phyloP scores from a whole-genome alignment of 2,113 vertebrate species.

The Sigmodon hispidus region DNA sequence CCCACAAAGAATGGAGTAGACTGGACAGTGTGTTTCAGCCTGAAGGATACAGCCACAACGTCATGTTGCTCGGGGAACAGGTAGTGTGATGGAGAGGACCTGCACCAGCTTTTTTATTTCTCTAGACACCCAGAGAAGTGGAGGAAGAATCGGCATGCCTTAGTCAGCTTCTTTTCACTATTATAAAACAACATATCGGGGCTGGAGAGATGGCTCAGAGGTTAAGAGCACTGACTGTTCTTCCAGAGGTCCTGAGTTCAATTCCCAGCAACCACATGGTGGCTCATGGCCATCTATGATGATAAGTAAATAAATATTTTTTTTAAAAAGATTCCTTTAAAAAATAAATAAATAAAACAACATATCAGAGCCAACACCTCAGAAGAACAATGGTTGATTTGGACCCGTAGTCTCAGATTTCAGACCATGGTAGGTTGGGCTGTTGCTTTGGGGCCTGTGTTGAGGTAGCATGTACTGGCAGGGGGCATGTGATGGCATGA shows the following conservation, averaged over 20 bases:
- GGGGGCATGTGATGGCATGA: neutral
- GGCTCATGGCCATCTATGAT: no score
- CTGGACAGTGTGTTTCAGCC: neutral
- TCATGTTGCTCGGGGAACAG: neutral
- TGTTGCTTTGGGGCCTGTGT: neutral
- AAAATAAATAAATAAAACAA: no score
- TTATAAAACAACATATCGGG: no score
- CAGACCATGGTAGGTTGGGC: neutral
- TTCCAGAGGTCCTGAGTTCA: no score
- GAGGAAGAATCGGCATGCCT: neutral
- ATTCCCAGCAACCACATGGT: no score
- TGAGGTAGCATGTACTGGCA: neutral
- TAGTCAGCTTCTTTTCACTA: neutral
- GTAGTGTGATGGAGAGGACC: neutral
- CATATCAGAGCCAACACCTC: neutral
- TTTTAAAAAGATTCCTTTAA: no score
- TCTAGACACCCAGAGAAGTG: neutral
- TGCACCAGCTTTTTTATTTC: neutral
- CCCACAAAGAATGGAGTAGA: neutral
- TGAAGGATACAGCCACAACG: fast-evolving
- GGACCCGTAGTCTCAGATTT: neutral
- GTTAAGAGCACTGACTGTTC: no score
- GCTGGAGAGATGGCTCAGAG: no score
- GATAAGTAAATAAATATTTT: no score
- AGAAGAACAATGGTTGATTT: neutral